These are phyloP conservation scores for Syrrhaptes paradoxus DNA, from an alignment of 2,113 vertebrate genomes.

Conservation along the genomic window DNA sequence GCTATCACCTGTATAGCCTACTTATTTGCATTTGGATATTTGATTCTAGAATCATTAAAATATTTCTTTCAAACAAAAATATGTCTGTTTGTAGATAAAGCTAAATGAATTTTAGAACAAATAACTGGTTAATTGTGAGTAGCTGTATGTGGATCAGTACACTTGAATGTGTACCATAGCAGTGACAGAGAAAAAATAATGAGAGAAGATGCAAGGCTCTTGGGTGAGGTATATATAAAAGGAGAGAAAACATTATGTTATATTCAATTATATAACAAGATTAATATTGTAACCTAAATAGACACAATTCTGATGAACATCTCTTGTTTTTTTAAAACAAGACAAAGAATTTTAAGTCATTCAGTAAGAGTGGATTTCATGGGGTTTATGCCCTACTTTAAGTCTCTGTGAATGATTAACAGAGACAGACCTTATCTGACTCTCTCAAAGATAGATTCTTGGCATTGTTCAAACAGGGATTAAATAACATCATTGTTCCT, in stretches of 20 bases:
- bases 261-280: background rate
- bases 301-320: background rate
- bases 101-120: background rate
- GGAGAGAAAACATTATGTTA: background rate
- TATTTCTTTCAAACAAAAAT: background rate
- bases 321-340: background rate
- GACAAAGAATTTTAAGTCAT: background rate
- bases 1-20: background rate
- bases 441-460: background rate
- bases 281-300: background rate
- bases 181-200: background rate
- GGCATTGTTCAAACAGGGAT: background rate
- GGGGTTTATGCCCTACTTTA: conserved; percentile 2
- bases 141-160: background rate
- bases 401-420: background rate
- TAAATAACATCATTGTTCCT: background rate
- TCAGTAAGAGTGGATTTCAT: background rate
- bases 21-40: background rate
- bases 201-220: background rate
- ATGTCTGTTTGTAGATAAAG: background rate
- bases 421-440: background rate
- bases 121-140: background rate
- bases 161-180: background rate
- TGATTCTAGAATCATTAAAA: background rate
- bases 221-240: background rate